Evolutionary conservation across 2,113 vertebrate genomes (phyloP).

Genomic region (Peucedramus taeniatus): DNA sequence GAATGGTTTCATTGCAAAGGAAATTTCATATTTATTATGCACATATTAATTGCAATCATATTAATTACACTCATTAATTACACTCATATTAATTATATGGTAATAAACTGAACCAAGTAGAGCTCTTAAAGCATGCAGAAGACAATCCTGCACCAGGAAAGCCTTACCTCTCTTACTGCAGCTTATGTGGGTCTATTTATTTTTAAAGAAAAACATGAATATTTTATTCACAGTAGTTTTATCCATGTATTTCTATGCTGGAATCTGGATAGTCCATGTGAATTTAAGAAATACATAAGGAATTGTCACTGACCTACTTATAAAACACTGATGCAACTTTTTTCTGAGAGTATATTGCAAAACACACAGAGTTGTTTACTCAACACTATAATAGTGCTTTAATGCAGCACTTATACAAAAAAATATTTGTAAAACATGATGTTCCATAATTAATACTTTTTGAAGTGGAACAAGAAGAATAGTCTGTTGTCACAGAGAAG

Average conservation of each 20-base stretch:
- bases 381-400: neutral
- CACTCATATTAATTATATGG: neutral
- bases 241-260: neutral
- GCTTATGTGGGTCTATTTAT: constrained; percentile 46
- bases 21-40: neutral
- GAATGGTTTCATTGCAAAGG: neutral
- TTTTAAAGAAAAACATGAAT: constrained; percentile 67
- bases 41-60: neutral
- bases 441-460: constrained; percentile 20
- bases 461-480: constrained; percentile 5
- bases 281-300: constrained; percentile 43
- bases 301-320: constrained; percentile 60
- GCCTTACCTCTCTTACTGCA: neutral
- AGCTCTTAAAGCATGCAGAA: neutral
- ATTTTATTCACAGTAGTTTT: constrained; percentile 54
- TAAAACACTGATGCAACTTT: constrained; percentile 14
- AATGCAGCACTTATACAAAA: neutral
- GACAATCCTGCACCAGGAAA: neutral
- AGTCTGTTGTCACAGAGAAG: constrained; percentile 13
- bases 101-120: neutral
- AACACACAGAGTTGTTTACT: neutral
- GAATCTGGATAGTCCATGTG: constrained; percentile 30
- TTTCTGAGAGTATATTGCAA: neutral
- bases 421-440: constrained; percentile 22
- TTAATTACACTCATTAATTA: constrained; percentile 2